Evolutionary conservation across 2,113 vertebrate species (phyloP).

Genomic region (Cariama cristata): DNA sequence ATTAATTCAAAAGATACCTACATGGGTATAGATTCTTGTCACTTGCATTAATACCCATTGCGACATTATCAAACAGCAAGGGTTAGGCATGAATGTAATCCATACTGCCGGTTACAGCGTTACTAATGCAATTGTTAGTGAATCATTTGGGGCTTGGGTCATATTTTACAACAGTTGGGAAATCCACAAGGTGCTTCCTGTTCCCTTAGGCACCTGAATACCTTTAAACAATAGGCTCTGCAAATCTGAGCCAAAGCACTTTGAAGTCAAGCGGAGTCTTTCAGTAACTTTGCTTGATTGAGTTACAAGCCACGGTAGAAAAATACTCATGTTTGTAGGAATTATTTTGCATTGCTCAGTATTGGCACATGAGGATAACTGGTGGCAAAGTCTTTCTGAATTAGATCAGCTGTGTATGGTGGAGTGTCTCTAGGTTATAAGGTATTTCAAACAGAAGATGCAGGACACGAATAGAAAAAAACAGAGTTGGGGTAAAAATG

Average conservation of each 20-base stretch:
- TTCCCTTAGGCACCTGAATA: neutral
- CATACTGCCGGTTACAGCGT: neutral
- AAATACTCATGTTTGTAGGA: neutral
- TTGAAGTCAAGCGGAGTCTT: neutral
- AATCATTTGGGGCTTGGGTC: neutral
- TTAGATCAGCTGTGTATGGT: neutral
- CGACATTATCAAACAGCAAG: neutral
- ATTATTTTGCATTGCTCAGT: neutral
- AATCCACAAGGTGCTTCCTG: neutral
- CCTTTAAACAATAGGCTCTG: neutral
- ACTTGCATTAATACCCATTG: neutral
- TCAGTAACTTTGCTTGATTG: neutral
- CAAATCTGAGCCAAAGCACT: neutral
- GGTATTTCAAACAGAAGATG: neutral
- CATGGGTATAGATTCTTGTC: neutral
- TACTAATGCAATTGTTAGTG: neutral
- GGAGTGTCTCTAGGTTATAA: neutral
- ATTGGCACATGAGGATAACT: accelerated
- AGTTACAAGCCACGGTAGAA: neutral
- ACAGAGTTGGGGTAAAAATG: neutral
- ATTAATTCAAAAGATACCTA: neutral
- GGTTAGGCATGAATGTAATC: neutral
- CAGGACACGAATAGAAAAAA: neutral
- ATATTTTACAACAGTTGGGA: neutral
- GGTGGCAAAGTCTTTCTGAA: neutral